A percentile compares a stretch with the other conserved stretches of the same genome.
These are phyloP conservation scores for Ditula angustiorana DNA, from an alignment of 2,888 invertebrate genomes.

Conservation along the genomic window DNA sequence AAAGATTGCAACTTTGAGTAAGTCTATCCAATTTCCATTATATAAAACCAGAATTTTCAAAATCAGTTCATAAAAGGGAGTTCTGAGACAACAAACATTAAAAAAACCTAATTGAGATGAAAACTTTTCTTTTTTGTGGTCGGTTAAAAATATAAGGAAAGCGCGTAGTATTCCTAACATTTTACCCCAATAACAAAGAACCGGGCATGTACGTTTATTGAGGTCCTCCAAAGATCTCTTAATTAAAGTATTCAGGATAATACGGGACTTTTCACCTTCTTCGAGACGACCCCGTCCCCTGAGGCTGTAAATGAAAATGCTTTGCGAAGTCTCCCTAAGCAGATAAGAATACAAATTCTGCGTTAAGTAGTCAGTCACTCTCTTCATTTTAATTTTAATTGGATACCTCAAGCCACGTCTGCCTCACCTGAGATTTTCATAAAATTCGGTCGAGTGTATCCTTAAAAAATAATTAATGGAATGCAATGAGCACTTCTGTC, in stretches of 20 bases:
- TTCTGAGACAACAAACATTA: too few relatives aligned
- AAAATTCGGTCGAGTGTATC: background rate
- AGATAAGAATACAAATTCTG: slow-evolving; percentile 35
- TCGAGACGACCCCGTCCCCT: slow-evolving; percentile 7
- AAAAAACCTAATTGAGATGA: too few relatives aligned
- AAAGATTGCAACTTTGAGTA: too few relatives aligned
- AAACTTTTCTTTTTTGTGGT: too few relatives aligned
- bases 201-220: background rate
- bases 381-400: slow-evolving; percentile 30
- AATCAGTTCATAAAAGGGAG: too few relatives aligned
- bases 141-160: too few relatives aligned
- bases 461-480: slow-evolving; percentile 1
- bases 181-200: background rate
- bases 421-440: slow-evolving; percentile 14
- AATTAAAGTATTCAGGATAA: slow-evolving; percentile 20
- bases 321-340: slow-evolving; percentile 28
- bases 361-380: slow-evolving; percentile 23
- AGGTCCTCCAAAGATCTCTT: background rate
- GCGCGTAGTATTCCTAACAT: too few relatives aligned
- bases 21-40: too few relatives aligned
- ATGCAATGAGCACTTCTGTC: background rate
- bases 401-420: slow-evolving; percentile 5
- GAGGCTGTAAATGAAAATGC: slow-evolving; percentile 32
- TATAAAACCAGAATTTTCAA: too few relatives aligned
- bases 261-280: slow-evolving; percentile 19